Evolutionary conservation across 2,113 vertebrate species (phyloP), one percentile per base, ranked within the genome.

Genomic region (Syrrhaptes paradoxus): DNA sequence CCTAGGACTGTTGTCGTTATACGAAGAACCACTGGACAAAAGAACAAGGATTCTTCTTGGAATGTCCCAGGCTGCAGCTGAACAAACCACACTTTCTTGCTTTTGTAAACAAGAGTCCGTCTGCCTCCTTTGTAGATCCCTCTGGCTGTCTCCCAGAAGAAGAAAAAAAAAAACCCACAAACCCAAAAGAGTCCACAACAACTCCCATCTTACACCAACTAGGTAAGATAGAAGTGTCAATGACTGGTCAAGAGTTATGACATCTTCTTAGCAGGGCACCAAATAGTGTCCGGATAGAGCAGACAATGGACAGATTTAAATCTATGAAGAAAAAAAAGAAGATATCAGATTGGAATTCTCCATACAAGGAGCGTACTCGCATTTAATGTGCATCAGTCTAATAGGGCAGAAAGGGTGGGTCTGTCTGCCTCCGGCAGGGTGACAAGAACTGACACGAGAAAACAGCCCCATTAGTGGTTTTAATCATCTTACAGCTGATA

Each of bases 221-320:
- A 45, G 38, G 31, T 28, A 55, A 78, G 85, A 90, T 52, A 86
- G 25, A 78, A 59, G 62, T 72, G 48, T 65, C 72, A 87, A n/a
- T 1, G 12, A 43, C 52, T 48, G 49, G 49, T 71, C 43, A 77
- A 76, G 70, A 58, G 62, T 95, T 95, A 65, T 1, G 95, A 90
- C 85, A 57, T 82, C 85, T 91, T 97, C 90, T 93, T 92, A 87
- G 89, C 65, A 34, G 98, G 98, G 95, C 99, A 99, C 99, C 99
- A 99, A 45, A 97, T 94, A 7, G 99, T 99, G n/a, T 99, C 98
- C 25, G 99, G 98, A 88, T 99, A 99, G 90, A 99, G 98, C 13
- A 98, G 98, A 95, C 99, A 99, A 91, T 99, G 99, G 72, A 99
- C 93, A 5, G 99, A 99, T 97, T 99, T 98, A 96, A 99, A 99